These are phyloP conservation scores for Apamea crenata DNA, from an alignment of 2,888 invertebrate species.

Conservation along the genomic window DNA sequence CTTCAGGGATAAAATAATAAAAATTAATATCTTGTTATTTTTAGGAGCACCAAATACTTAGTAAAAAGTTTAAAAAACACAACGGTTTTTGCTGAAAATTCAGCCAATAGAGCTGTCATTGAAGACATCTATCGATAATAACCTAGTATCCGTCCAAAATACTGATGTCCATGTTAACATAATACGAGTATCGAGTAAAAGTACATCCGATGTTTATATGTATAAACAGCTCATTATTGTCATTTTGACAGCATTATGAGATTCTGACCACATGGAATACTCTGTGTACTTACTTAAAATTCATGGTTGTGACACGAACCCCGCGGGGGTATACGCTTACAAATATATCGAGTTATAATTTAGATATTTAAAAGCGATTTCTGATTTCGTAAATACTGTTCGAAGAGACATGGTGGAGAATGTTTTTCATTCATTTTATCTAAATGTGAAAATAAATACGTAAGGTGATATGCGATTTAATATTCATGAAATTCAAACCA, in stretches of 20 bases:
- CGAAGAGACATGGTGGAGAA: slow-evolving; percentile 28
- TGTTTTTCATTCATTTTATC: slow-evolving; percentile 38
- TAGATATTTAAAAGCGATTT: slow-evolving; percentile 65
- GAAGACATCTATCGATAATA: slow-evolving; percentile 4
- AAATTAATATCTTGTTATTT: not conserved
- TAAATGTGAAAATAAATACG: slow-evolving; percentile 52
- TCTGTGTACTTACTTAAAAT: slow-evolving; percentile 56
- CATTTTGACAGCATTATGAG: slow-evolving; percentile 66
- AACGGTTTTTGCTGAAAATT: not conserved
- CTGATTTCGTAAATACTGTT: slow-evolving; percentile 42
- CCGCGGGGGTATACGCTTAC: slow-evolving; percentile 54
- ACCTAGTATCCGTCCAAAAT: not conserved
- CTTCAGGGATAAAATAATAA: not conserved
- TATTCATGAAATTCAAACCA: slow-evolving; percentile 43
- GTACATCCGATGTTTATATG: slow-evolving; percentile 48
- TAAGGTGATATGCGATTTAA: slow-evolving; percentile 27
- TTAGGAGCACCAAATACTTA: not conserved
- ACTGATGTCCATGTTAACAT: slow-evolving; percentile 30
- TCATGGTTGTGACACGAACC: slow-evolving; percentile 61
- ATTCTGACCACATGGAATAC: slow-evolving; percentile 46
- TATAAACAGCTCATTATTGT: slow-evolving; percentile 60
- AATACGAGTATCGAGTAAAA: slow-evolving; percentile 16
- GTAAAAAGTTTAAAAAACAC: not conserved
- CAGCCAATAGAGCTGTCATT: not conserved
- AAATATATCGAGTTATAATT: slow-evolving; percentile 64